Conservation (phyloP, 2,797 vertebrate genomes). For the Phoxinus dragarum region DNA sequence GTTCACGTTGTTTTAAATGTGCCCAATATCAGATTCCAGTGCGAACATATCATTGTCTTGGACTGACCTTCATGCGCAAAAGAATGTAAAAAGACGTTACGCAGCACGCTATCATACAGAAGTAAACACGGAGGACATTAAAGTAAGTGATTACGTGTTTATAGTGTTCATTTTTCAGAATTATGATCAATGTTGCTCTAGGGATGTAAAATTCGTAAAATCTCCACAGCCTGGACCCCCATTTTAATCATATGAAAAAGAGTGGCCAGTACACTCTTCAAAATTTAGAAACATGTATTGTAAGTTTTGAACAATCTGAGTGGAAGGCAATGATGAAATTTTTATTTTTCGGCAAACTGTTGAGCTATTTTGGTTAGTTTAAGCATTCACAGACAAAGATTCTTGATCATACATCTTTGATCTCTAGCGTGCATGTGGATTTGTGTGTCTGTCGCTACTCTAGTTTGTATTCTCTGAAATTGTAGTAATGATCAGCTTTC, state of each 20-base stretch:
- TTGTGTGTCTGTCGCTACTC: slow-evolving; percentile 12
- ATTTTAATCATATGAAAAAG: background rate
- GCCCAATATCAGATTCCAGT: too few relatives aligned
- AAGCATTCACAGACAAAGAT: slow-evolving; percentile 64
- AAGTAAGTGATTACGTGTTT: too few relatives aligned
- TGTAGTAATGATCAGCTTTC: slow-evolving; percentile 52
- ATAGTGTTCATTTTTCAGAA: too few relatives aligned
- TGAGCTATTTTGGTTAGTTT: background rate
- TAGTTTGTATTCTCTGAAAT: slow-evolving; percentile 37
- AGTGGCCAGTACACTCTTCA: background rate
- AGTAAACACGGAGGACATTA: too few relatives aligned
- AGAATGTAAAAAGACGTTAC: too few relatives aligned
- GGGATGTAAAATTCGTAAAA: too few relatives aligned
- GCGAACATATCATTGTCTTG: too few relatives aligned
- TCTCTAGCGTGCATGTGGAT: slow-evolving; percentile 42
- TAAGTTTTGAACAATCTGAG: background rate
- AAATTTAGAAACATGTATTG: background rate
- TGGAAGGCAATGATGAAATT: background rate
- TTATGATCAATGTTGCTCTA: too few relatives aligned
- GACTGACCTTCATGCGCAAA: too few relatives aligned
- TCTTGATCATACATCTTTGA: slow-evolving; percentile 54
- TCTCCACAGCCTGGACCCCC: too few relatives aligned
- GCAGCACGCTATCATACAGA: too few relatives aligned
- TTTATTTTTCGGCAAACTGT: background rate
- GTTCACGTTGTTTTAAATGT: too few relatives aligned